Evolutionary conservation across 2,113 vertebrate genomes (phyloP).

Genomic region (Suncus etruscus): DNA sequence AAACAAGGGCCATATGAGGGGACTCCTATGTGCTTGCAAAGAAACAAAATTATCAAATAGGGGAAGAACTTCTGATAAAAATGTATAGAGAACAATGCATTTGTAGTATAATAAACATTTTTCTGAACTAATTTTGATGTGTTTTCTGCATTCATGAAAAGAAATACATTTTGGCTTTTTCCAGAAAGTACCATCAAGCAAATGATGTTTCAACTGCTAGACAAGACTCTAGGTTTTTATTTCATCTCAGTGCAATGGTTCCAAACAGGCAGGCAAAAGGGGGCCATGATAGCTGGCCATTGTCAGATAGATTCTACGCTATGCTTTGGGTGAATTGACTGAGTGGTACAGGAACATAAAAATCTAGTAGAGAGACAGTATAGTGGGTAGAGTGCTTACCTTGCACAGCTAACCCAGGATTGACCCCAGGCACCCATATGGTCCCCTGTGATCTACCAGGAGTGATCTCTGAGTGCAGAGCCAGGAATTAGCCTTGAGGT

Average conservation of each 20-base stretch:
- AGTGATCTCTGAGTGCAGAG: no score
- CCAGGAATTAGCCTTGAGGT: no score
- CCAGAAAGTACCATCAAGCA: background rate
- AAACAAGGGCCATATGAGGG: slow-evolving; percentile 15
- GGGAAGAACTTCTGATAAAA: slow-evolving; percentile 37
- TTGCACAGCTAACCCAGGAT: no score
- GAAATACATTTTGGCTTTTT: slow-evolving; percentile 28
- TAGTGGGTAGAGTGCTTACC: no score
- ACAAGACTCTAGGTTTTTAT: background rate
- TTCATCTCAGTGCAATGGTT: background rate
- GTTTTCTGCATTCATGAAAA: slow-evolving; percentile 60
- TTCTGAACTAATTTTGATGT: slow-evolving; percentile 36
- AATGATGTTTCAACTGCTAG: background rate
- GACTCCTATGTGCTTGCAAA: slow-evolving; percentile 32
- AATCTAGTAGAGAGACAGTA: no score
- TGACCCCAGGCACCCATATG: no score
- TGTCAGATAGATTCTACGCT: background rate
- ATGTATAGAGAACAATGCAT: slow-evolving; percentile 31
- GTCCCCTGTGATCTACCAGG: no score
- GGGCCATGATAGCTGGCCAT: background rate
- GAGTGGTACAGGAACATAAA: background rate
- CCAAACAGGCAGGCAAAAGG: background rate
- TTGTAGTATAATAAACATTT: slow-evolving; percentile 72
- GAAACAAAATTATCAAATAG: slow-evolving; percentile 13
- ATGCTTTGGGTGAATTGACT: background rate